These are phyloP conservation scores for Lasioglossum albipes DNA, from an alignment of 1,140 invertebrate species.

Conservation along the genomic window DNA sequence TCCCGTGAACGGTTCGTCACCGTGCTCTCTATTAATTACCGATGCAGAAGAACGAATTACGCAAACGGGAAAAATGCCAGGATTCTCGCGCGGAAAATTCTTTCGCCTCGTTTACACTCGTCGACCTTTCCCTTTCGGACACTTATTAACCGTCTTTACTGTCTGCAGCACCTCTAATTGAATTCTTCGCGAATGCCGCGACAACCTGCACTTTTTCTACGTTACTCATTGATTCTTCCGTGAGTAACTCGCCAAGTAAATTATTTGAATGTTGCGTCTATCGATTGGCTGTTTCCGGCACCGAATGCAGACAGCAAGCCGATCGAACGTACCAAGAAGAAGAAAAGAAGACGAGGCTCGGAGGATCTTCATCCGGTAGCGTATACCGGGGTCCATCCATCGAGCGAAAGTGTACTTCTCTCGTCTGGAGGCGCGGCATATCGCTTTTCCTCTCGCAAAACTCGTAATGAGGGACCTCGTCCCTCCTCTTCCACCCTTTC, in stretches of 20 bases:
- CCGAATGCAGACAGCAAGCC: no score
- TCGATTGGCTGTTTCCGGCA: no score
- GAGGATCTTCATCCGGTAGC: background rate
- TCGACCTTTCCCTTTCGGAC: constrained; percentile 13
- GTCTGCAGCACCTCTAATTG: background rate
- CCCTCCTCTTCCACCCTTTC: constrained; percentile 20
- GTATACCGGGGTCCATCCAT: background rate
- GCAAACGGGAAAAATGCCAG: constrained; percentile 25
- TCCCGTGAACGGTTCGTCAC: constrained; percentile 42
- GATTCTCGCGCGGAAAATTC: constrained; percentile 4
- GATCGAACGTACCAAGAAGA: no score
- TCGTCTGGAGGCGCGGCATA: constrained; percentile 49
- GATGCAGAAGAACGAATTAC: constrained; percentile 30
- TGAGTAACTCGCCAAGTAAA: no score
- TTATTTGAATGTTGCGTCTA: no score
- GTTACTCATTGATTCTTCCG: no score
- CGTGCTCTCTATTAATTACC: constrained; percentile 43
- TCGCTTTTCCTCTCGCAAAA: constrained; percentile 64
- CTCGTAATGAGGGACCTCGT: constrained; percentile 56
- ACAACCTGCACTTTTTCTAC: no score
- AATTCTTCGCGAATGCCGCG: background rate
- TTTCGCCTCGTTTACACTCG: constrained; percentile 14
- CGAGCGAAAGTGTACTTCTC: constrained; percentile 61
- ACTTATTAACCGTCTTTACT: background rate
- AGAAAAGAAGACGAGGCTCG: background rate